Evolutionary conservation across 2,113 vertebrate species (phyloP).

Genomic region (Platysteira castanea): DNA sequence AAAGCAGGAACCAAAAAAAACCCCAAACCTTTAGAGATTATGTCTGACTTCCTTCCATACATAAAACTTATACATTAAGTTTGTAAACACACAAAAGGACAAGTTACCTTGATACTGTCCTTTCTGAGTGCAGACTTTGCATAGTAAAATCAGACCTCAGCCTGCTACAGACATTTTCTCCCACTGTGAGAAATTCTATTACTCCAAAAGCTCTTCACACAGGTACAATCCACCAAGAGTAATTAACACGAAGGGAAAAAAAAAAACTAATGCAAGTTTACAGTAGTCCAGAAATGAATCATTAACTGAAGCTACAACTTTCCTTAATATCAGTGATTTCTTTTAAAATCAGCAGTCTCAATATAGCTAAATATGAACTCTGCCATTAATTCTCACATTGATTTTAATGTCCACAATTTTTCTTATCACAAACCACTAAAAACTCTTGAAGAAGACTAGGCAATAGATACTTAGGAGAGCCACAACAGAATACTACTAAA

Average conservation of each 20-base stretch:
- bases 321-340: neutral
- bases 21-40: neutral
- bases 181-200: neutral
- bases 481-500: neutral
- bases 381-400: neutral
- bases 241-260: neutral
- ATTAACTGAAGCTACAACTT: neutral
- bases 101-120: neutral
- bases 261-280: neutral
- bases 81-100: neutral
- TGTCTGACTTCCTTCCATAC: neutral
- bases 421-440: neutral
- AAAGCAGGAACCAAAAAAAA: neutral
- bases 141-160: neutral
- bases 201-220: neutral
- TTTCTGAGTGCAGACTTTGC: neutral
- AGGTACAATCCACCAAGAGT: neutral
- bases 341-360: neutral
- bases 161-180: neutral
- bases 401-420: neutral
- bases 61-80: neutral
- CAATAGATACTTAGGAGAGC: neutral
- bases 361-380: neutral
- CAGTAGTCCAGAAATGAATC: neutral
- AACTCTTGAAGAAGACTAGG: neutral